Conservation (phyloP, 2,888 invertebrate genomes). For the Anodontia alba region DNA sequence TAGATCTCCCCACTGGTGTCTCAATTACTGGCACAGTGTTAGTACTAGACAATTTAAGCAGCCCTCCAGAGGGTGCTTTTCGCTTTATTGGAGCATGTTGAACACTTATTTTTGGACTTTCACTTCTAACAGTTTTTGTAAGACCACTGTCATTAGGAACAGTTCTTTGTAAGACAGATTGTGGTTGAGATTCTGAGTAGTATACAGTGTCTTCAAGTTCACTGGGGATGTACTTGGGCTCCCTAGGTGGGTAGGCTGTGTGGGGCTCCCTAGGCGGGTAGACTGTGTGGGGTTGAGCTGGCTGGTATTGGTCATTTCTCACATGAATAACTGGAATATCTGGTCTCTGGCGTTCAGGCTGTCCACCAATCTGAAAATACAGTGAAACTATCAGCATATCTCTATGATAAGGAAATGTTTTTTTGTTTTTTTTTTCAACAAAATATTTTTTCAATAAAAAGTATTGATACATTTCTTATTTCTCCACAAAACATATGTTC, state of each 20-base stretch:
- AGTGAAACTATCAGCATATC: neutral
- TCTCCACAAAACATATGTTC: too few species aligned
- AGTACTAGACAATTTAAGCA: conserved; percentile 41
- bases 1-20: neutral
- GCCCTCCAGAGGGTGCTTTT: conserved; percentile 39
- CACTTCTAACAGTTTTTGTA: conserved; percentile 46
- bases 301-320: conserved; percentile 68
- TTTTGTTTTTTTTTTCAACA: too few species aligned
- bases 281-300: conserved; percentile 25
- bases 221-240: neutral
- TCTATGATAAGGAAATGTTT: too few species aligned
- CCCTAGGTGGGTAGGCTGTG: conserved; percentile 8
- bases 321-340: conserved; percentile 65
- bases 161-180: conserved; percentile 23
- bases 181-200: conserved; percentile 6
- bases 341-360: neutral
- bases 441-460: too few species aligned
- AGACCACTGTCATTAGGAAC: conserved; percentile 16
- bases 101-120: conserved; percentile 1
- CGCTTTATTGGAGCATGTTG: conserved; percentile 38
- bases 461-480: too few species aligned
- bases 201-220: neutral
- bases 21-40: conserved; percentile 40
- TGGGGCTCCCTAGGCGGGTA: conserved; percentile 11
- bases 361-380: conserved; percentile 3